A percentile compares a stretch with the other conserved stretches of the same genome.
Conservation (phyloP, 2,113 vertebrate species). For the Ophthalmolycus amberensis region DNA sequence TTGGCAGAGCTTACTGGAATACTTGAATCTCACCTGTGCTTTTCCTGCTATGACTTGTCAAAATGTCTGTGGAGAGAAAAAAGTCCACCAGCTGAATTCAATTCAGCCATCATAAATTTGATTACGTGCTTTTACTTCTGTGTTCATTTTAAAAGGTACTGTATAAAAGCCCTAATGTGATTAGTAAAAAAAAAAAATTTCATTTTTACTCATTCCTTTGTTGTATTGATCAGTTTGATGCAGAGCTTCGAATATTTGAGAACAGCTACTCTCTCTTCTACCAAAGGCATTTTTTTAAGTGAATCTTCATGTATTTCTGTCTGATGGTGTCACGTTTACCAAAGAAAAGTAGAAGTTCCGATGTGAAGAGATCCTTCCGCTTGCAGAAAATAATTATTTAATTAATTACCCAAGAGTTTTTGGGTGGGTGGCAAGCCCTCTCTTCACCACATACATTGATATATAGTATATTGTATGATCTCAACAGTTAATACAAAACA, state of each 20-base stretch:
- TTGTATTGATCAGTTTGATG: neutral
- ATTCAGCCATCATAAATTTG: too few relatives aligned
- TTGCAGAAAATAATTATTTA: neutral
- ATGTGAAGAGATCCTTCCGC: neutral
- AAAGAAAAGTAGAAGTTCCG: neutral
- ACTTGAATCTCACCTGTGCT: neutral
- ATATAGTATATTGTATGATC: too few relatives aligned
- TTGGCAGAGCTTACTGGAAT: neutral
- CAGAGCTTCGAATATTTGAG: neutral
- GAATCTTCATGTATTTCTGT: neutral
- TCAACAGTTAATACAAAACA: too few relatives aligned
- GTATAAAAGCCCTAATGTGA: too few relatives aligned
- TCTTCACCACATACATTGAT: too few relatives aligned
- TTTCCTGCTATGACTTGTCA: neutral
- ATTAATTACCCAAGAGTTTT: too few relatives aligned
- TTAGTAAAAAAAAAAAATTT: too few relatives aligned
- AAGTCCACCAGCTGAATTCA: too few relatives aligned
- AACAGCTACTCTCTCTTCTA: too few relatives aligned
- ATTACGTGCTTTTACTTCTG: too few relatives aligned
- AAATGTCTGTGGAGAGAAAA: neutral
- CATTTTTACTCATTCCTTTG: neutral
- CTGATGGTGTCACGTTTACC: neutral
- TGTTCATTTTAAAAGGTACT: too few relatives aligned
- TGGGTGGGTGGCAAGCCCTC: too few relatives aligned
- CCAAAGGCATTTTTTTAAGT: neutral